Evolutionary conservation across 2,113 vertebrate genomes (phyloP).

Genomic region (Callipepla californica): DNA sequence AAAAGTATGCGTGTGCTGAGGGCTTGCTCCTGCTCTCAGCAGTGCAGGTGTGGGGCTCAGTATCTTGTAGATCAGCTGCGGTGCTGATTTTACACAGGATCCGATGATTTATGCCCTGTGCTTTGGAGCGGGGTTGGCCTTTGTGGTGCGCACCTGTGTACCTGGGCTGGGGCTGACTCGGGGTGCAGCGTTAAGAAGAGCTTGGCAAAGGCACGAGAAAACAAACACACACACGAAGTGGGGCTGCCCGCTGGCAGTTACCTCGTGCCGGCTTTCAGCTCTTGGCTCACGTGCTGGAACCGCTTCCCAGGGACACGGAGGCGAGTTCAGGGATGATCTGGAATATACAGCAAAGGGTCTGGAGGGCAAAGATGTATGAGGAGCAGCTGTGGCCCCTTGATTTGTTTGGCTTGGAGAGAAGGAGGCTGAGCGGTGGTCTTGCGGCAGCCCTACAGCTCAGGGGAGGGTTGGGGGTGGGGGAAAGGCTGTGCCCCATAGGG

Average conservation of each 20-base stretch:
- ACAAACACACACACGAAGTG: too few species aligned
- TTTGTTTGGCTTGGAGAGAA: too few species aligned
- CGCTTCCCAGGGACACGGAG: not conserved
- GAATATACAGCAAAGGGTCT: not conserved
- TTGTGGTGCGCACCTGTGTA: not conserved
- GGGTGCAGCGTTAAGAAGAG: not conserved
- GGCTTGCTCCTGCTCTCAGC: conserved; percentile 19
- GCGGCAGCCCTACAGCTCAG: too few species aligned
- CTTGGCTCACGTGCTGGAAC: not conserved
- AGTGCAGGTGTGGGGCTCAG: not conserved
- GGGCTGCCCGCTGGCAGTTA: not conserved
- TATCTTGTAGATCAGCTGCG: conserved; percentile 28
- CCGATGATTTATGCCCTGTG: not conserved
- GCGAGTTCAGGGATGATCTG: not conserved
- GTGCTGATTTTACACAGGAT: conserved; percentile 38
- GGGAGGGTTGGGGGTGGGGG: too few species aligned
- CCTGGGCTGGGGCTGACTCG: not conserved
- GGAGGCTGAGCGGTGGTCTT: too few species aligned
- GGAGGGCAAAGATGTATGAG: too few species aligned
- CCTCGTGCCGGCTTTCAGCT: not conserved
- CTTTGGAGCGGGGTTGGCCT: not conserved
- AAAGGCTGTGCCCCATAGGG: too few species aligned
- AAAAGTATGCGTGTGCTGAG: not conserved
- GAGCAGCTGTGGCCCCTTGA: too few species aligned
- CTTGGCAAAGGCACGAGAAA: not conserved